These are phyloP conservation scores for Gymnarchus niloticus DNA, from an alignment of 2,113 vertebrate species.

Conservation along the genomic window DNA sequence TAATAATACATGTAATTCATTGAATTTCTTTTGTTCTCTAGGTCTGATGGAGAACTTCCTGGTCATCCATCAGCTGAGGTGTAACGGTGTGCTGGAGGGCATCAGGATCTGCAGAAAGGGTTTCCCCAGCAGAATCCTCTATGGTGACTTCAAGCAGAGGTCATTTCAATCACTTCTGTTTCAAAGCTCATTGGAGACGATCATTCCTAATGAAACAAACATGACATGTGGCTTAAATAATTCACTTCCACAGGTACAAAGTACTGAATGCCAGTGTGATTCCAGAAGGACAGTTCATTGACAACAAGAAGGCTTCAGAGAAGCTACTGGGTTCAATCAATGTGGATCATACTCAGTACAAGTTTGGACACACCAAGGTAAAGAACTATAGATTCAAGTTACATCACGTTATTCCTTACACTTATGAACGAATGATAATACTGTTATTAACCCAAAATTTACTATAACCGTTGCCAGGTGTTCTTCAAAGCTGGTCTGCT, in stretches of 20 bases:
- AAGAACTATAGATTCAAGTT: background rate
- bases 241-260: slow-evolving; percentile 49
- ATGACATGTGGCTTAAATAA: background rate
- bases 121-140: slow-evolving; percentile 86
- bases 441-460: background rate
- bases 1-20: background rate
- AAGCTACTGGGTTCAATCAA: slow-evolving; percentile 77
- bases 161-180: slow-evolving; percentile 35
- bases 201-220: background rate
- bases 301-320: slow-evolving; percentile 81
- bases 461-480: slow-evolving; percentile 58
- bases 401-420: background rate
- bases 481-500: slow-evolving; percentile 91
- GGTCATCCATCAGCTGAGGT: slow-evolving; percentile 86
- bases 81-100: slow-evolving; percentile 85
- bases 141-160: slow-evolving; percentile 87
- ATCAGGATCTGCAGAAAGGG: slow-evolving; percentile 91
- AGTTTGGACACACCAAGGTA: slow-evolving; percentile 84
- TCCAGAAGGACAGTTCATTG: slow-evolving; percentile 77
- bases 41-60: slow-evolving; percentile 83
- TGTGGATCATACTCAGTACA: slow-evolving; percentile 79
- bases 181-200: background rate
- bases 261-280: slow-evolving; percentile 73
- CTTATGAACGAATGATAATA: background rate
- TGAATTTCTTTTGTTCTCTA: slow-evolving; percentile 35